Evolutionary conservation across 2,113 vertebrate genomes (phyloP).

Genomic region (Takifugu flavidus): DNA sequence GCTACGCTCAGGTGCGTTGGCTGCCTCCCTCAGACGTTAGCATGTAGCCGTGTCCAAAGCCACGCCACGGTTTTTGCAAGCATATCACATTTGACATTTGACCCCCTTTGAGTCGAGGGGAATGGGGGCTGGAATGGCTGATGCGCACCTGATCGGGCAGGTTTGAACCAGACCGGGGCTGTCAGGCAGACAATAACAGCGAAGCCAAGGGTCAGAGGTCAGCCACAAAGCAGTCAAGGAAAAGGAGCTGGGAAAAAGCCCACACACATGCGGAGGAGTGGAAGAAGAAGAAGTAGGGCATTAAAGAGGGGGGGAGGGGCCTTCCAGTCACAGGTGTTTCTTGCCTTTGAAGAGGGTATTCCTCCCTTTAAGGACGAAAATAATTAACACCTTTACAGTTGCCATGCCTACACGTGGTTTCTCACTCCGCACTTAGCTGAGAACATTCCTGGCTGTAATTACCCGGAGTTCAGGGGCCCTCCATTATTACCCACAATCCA

Average conservation of each 20-base stretch:
- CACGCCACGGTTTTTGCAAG: no score
- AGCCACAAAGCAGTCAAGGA: background rate
- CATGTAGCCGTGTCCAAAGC: no score
- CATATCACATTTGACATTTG: no score
- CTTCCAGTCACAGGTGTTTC: slow-evolving; percentile 55
- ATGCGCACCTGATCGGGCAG: no score
- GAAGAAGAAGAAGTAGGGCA: slow-evolving; percentile 9
- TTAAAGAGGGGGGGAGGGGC: slow-evolving; percentile 5
- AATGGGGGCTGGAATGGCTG: no score
- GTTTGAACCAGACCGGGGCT: no score
- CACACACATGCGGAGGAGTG: slow-evolving; percentile 3
- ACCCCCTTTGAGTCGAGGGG: no score
- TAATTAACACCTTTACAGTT: slow-evolving; percentile 67
- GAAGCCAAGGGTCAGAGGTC: slow-evolving; percentile 1
- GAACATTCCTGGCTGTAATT: slow-evolving; percentile 64
- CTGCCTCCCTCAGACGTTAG: no score
- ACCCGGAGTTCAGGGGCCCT: slow-evolving; percentile 59
- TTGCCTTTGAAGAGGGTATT: slow-evolving; percentile 63
- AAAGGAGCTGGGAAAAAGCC: background rate
- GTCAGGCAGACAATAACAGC: background rate
- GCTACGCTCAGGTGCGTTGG: no score
- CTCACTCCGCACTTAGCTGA: slow-evolving; percentile 51
- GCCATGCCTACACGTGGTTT: slow-evolving; percentile 60
- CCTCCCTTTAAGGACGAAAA: slow-evolving; percentile 62
- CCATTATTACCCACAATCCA: slow-evolving; percentile 67